Evolutionary conservation across 23 tunicate species (phyloP), one percentile per base, ranked within the genome.

Genomic region (Clavelina lepadiformis): DNA sequence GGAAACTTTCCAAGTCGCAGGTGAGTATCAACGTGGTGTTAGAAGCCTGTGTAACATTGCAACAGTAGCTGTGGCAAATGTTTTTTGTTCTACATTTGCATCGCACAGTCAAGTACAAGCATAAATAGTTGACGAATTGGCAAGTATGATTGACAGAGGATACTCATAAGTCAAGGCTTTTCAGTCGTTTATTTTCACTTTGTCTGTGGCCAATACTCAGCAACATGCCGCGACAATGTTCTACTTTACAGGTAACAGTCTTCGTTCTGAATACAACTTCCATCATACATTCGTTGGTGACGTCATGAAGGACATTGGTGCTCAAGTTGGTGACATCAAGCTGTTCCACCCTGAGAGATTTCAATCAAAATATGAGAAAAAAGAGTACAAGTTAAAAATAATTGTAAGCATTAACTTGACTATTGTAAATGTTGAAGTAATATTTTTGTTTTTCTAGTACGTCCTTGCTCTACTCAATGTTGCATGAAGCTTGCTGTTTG

Each of bases 181-280:
- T n/a, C n/a, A n/a, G n/a, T n/a, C n/a, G n/a, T n/a, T n/a, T n/a
- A n/a, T n/a, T n/a, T n/a, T n/a, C n/a, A n/a, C n/a, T n/a, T n/a
- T n/a, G n/a, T n/a, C n/a, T n/a, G n/a, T n/a, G n/a, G n/a, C n/a
- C n/a, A n/a, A n/a, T n/a, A n/a, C n/a, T n/a, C n/a, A n/a, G n/a
- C n/a, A n/a, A n/a, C n/a, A n/a, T n/a, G n/a, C n/a, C n/a, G n/a
- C n/a, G n/a, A n/a, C n/a, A n/a, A n/a, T n/a, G n/a, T n/a, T 58
- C 24, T 52, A 22, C 3, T 69, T 34, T 29, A 23, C 79, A 72
- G 99, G 98, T 20, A 94, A 86, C 72, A 80, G 96, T 30, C 80
- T 94, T 8, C 84, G 99, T n/a, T 87, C 94, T 11, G 99, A 94
- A 18, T 94, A 85, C 56, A 71, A 68, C 19, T 94, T 94, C 77